Conservation (phyloP, 1,140 invertebrate genomes). For the Caenorhabditis remanei region DNA sequence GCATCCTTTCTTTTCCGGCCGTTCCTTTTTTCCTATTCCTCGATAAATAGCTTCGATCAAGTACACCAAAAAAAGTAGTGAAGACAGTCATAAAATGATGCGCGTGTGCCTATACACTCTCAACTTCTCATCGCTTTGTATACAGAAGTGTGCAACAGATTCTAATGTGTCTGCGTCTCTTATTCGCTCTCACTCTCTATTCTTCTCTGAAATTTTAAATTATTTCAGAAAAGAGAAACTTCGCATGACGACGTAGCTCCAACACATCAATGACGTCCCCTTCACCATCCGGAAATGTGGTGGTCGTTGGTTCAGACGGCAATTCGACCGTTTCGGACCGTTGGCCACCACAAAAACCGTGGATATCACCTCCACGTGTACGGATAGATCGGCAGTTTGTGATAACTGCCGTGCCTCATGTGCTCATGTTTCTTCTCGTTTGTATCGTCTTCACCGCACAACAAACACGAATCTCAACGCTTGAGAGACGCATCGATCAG, state of each 20-base stretch:
- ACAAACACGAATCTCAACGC: conserved; percentile 45
- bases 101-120: neutral
- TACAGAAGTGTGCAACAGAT: conserved; percentile 48
- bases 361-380: conserved; percentile 31
- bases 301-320: conserved; percentile 40
- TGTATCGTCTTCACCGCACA: conserved; percentile 50
- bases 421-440: conserved; percentile 41
- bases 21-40: conserved; percentile 34
- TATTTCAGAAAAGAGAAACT: neutral
- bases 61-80: neutral
- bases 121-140: neutral
- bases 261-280: conserved; percentile 2
- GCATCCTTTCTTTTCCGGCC: conserved; percentile 31
- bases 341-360: conserved; percentile 28
- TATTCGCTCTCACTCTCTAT: neutral
- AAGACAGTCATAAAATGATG: conserved; percentile 43
- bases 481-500: conserved; percentile 47
- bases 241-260: conserved; percentile 34
- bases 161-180: neutral
- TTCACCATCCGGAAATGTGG: conserved; percentile 43
- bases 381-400: conserved; percentile 37
- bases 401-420: conserved; percentile 12
- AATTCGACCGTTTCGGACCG: conserved; percentile 11
- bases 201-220: neutral
- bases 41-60: conserved; percentile 44